phyloP scores from a whole-genome alignment of 2,888 invertebrate species.

The Baccha elongata region DNA sequence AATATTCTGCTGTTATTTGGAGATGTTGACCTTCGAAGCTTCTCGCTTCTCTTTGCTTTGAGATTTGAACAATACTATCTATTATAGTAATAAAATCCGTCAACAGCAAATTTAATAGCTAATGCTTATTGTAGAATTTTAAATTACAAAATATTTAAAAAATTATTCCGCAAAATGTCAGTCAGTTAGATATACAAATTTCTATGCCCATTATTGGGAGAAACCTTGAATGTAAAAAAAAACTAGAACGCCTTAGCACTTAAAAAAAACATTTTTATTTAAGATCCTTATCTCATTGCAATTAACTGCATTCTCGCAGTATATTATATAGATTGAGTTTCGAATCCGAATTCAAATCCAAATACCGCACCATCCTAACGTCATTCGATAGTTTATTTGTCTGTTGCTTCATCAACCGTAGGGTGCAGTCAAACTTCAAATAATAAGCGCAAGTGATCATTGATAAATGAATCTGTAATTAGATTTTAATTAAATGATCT shows the following conservation, averaged over 20 bases:
- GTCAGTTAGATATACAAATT: not conserved
- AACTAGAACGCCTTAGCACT: not conserved
- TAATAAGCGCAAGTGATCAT: constrained; percentile 62
- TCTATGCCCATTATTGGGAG: not conserved
- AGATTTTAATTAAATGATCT: constrained; percentile 77
- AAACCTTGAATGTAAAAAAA: not conserved
- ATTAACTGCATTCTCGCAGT: constrained; percentile 67
- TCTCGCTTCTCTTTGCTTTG: no score
- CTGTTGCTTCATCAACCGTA: constrained; percentile 14
- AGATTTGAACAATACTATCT: no score
- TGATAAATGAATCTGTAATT: constrained; percentile 76
- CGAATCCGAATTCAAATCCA: not conserved
- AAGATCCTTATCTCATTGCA: constrained; percentile 49
- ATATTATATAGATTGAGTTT: constrained; percentile 28
- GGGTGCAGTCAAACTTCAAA: constrained; percentile 64
- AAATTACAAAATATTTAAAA: no score
- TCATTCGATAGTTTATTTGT: constrained; percentile 25
- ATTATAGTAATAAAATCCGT: no score
- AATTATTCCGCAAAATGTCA: not conserved
- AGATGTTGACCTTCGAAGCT: no score
- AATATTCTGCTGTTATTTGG: no score
- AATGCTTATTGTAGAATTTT: no score
- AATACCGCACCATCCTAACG: no score
- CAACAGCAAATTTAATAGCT: no score
- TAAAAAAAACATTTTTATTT: constrained; percentile 6